phyloP scores from a whole-genome alignment of 2,797 vertebrate species.

The Buceros bicornis region DNA sequence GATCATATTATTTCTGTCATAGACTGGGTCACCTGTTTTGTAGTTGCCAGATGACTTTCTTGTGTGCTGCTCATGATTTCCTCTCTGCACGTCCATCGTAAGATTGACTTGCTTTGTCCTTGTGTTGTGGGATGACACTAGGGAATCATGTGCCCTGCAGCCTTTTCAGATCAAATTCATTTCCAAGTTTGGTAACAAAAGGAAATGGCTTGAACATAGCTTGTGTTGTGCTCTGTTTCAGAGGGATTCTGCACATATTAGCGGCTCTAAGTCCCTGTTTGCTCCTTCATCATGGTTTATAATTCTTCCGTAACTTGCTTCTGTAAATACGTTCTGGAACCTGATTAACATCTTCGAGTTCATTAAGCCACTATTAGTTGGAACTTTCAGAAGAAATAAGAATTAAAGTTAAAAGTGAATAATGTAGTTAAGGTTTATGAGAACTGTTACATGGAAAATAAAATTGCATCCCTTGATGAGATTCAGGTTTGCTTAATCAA shows the following conservation, averaged over 20 bases:
- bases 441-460: not conserved
- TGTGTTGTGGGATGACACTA: not conserved
- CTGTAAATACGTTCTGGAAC: not conserved
- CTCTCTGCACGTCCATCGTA: rapidly evolving
- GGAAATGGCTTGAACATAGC: not conserved
- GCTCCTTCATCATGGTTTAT: not conserved
- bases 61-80: not conserved
- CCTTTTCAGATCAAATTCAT: not conserved
- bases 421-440: not conserved
- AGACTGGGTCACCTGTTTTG: not conserved
- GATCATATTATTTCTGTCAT: not conserved
- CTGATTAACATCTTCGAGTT: not conserved
- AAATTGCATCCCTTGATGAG: not conserved
- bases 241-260: not conserved
- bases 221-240: not conserved
- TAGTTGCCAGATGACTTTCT: not conserved
- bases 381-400: not conserved
- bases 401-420: not conserved
- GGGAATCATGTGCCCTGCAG: not conserved
- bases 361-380: not conserved
- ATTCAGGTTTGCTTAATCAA: not conserved
- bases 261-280: not conserved
- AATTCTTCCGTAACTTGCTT: not conserved
- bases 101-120: not conserved
- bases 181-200: not conserved